Evolutionary conservation across 92 coral and sea anemone genomes (phyloP).

Genomic region (Nematostella vectensis): DNA sequence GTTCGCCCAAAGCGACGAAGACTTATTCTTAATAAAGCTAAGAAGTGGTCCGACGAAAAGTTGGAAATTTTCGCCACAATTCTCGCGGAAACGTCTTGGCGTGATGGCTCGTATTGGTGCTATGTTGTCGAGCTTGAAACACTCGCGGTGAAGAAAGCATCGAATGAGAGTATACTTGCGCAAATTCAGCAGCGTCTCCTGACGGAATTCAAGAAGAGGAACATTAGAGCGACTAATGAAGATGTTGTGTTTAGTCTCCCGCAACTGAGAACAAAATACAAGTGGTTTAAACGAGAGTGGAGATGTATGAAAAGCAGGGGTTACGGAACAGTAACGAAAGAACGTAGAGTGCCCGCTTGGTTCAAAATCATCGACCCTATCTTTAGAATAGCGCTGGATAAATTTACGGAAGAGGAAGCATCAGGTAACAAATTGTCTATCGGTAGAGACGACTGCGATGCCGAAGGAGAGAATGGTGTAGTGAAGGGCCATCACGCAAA

Average conservation of each 20-base stretch:
- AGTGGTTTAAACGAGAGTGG: conserved; percentile 47
- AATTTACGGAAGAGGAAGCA: not conserved
- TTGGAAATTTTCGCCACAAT: conserved; percentile 29
- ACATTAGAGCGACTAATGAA: conserved; percentile 12
- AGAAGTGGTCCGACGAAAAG: conserved; percentile 31
- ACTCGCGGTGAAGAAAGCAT: conserved; percentile 33
- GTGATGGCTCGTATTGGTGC: conserved; percentile 9
- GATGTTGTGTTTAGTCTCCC: conserved; percentile 19
- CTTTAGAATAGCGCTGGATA: conserved; percentile 3
- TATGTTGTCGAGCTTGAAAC: conserved; percentile 27
- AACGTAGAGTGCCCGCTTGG: conserved; percentile 10
- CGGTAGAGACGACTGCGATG: no score
- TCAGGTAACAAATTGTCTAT: no score
- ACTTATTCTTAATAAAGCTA: conserved; percentile 1
- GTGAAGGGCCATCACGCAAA: no score
- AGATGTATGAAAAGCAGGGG: conserved; percentile 19
- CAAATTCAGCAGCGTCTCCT: conserved; percentile 14
- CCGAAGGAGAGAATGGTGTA: no score
- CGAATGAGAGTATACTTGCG: conserved; percentile 24
- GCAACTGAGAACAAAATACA: conserved; percentile 32
- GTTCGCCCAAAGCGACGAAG: not conserved
- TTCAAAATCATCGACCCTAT: conserved; percentile 10
- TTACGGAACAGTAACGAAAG: conserved; percentile 2
- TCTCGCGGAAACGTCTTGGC: not conserved
- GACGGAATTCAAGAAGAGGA: conserved; percentile 16